Base-by-base conservation (phyloP, 2,797 vertebrate genomes). In the Paedocypris micromegethes region DNA sequence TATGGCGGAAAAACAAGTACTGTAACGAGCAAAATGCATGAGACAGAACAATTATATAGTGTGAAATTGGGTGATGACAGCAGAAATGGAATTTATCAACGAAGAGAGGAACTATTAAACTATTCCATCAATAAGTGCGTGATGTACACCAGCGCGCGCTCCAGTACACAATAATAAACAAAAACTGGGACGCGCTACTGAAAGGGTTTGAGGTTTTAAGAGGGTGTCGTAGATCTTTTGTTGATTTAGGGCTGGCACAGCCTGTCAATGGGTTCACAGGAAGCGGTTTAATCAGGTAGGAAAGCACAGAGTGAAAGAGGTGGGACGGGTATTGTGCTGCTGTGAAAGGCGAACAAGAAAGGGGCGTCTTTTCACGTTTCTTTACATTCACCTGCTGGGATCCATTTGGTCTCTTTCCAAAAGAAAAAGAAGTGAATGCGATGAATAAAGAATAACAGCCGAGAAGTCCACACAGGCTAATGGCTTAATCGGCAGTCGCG, bases 301-400 rank as follows among this genome's bases (percentile, higher is more conserved):
- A 92, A 92, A 93, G 90, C 90, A 89, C 85, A 80, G 87, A 87
- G 80, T 86, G 92, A 92, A 90, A 90, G 87, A 88, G 88, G 87
- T 88, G 87, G 80, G 80, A 86, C 82, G 82, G 89, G 84, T 83
- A 93, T 94, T 96, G 91, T 94, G 87, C 81, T 85, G 67, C 85
- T 83, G 85, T 93, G 90, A 95, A 92, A 92, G 86, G 84, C 82
- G 72, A 82, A 82, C 81, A 77, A 69, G 82, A 70, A 70, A 83
- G 89, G 86, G 86, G 86, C 81, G 86, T 88, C 87, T 89, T 92
- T 92, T 93, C 80, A 89, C 86, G 82, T 94, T 94, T 96, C 93
- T 98, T 95, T 95, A 91, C 90, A 94, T 95, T 97, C 94, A 96
- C 93, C 94, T 97, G 92, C 94, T 97, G 94, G 87, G 93, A 90